phyloP scores from a whole-genome alignment of 2,888 invertebrate genomes.

The Frankliniella intonsa region DNA sequence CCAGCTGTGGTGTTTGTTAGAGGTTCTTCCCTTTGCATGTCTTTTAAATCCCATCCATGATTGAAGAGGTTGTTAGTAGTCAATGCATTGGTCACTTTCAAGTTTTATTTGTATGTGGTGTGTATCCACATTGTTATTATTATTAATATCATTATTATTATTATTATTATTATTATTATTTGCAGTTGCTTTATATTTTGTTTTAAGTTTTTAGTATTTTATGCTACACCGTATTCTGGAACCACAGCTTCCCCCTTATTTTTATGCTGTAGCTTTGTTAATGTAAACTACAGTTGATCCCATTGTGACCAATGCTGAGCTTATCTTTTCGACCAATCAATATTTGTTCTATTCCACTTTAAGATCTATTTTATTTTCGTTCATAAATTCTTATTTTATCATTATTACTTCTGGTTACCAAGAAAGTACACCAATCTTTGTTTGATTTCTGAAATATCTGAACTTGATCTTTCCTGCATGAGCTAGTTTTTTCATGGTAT shows the following conservation, averaged over 20 bases:
- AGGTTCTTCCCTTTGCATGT: background rate
- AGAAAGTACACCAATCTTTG: too few species aligned
- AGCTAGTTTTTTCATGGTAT: background rate
- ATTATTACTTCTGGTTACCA: too few species aligned
- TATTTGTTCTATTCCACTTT: background rate
- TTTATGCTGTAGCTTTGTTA: background rate
- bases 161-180: background rate
- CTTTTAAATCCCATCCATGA: background rate
- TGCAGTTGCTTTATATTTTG: background rate
- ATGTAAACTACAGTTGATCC: background rate
- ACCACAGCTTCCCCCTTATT: too few species aligned
- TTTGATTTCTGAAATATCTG: too few species aligned
- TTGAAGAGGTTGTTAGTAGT: background rate
- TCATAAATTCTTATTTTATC: too few species aligned
- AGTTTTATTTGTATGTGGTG: background rate
- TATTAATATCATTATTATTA: background rate
- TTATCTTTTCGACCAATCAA: background rate
- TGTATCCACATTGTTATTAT: background rate
- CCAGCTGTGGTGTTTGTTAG: background rate
- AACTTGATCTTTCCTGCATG: background rate
- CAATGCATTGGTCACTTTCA: too few species aligned
- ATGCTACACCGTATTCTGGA: background rate
- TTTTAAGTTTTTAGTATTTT: background rate
- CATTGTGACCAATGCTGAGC: background rate
- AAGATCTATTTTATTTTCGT: too few species aligned